A percentile compares a stretch with the other conserved stretches of the same genome.
phyloP scores from a whole-genome alignment of 2,888 invertebrate species.

The Nysson spinosus region DNA sequence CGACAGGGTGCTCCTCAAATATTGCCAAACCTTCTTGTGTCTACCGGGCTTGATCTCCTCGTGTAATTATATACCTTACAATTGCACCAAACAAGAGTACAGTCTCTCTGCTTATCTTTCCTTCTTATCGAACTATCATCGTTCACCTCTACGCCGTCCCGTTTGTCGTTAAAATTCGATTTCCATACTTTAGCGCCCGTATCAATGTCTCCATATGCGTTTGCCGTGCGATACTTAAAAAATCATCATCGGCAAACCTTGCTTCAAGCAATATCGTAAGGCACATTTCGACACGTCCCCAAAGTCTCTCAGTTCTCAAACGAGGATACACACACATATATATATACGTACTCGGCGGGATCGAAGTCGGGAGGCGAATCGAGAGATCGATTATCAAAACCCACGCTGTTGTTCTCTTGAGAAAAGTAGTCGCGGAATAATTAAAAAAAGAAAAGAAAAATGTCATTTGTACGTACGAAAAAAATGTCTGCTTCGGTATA shows the following conservation, averaged over 20 bases:
- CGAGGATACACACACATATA: too few relatives aligned
- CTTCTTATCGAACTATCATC: constrained; percentile 4
- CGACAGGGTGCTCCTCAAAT: constrained; percentile 21
- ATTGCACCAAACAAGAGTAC: constrained; percentile 51
- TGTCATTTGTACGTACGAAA: not conserved
- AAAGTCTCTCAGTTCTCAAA: constrained; percentile 44
- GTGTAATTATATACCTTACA: constrained; percentile 37
- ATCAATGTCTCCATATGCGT: constrained; percentile 3
- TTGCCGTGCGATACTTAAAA: not conserved
- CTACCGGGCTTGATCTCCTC: too few relatives aligned
- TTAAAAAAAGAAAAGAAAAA: constrained; percentile 5
- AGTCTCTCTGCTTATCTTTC: constrained; percentile 7
- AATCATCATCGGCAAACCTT: constrained; percentile 34
- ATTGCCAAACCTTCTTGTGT: constrained; percentile 20
- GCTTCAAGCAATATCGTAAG: constrained; percentile 65
- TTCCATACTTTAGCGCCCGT: not conserved
- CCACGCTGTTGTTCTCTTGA: constrained; percentile 35
- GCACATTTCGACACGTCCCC: constrained; percentile 66
- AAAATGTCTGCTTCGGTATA: constrained; percentile 10
- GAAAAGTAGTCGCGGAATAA: constrained; percentile 45
- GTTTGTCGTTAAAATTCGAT: constrained; percentile 19
- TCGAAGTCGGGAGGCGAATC: constrained; percentile 53
- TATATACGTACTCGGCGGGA: constrained; percentile 30
- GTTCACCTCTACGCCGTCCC: constrained; percentile 13
- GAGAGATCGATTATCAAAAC: constrained; percentile 38